phyloP scores from a whole-genome alignment of 2,113 vertebrate species.

The Emydura subglobosa region DNA sequence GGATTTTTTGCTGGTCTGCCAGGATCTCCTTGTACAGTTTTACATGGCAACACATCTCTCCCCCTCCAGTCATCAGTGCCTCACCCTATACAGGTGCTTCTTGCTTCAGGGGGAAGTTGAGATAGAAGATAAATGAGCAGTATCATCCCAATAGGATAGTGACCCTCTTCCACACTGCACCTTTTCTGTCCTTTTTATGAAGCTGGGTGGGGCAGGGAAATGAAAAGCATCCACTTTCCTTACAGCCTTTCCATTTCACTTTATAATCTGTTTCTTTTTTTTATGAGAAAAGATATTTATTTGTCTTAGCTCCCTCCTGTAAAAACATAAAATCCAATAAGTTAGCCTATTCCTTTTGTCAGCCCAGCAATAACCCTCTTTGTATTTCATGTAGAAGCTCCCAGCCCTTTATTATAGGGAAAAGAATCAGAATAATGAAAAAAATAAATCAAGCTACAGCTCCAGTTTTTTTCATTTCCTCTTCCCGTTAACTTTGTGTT shows the following conservation, averaged over 20 bases:
- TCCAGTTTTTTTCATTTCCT: conserved; percentile 17
- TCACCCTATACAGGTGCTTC: background rate
- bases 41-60: background rate
- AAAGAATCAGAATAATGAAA: conserved; percentile 51
- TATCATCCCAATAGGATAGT: background rate
- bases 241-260: conserved; percentile 45
- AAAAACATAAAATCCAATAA: conserved; percentile 54
- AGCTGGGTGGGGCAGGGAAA: background rate
- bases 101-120: background rate
- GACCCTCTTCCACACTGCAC: background rate
- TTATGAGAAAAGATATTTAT: conserved; percentile 46
- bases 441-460: conserved; percentile 37
- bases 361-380: conserved; percentile 45
- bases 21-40: background rate
- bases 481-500: background rate
- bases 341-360: conserved; percentile 35
- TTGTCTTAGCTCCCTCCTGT: conserved; percentile 42
- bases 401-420: conserved; percentile 49
- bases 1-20: too few relatives aligned
- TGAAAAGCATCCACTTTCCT: conserved; percentile 38
- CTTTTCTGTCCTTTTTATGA: background rate
- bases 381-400: conserved; percentile 42
- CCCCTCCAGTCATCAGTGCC: background rate
- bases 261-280: conserved; percentile 56
- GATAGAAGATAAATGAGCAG: background rate